A percentile compares a stretch with the other conserved stretches of the same genome.
phyloP scores from a whole-genome alignment of 2,888 invertebrate species.

The Nysson spinosus region DNA sequence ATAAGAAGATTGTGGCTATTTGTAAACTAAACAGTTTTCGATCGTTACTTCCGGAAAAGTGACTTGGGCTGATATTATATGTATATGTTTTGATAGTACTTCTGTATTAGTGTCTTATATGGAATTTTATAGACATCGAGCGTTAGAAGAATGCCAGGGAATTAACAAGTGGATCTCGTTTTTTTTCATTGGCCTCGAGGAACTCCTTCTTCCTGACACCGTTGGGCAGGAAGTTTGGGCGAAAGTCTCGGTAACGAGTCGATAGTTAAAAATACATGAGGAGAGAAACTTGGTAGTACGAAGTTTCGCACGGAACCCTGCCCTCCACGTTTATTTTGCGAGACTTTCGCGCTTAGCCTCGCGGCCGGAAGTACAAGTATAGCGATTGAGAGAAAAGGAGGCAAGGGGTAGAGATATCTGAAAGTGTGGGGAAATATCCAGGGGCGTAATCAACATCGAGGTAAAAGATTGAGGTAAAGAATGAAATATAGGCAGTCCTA shows the following conservation, averaged over 20 bases:
- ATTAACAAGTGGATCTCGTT: constrained; percentile 39
- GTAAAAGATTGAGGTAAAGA: too few relatives aligned
- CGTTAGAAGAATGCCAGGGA: too few relatives aligned
- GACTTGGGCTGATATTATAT: too few relatives aligned
- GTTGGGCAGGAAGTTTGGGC: constrained; percentile 67
- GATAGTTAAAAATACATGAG: constrained; percentile 63
- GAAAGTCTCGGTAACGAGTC: constrained; percentile 57
- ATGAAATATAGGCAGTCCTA: too few relatives aligned
- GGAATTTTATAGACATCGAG: too few relatives aligned
- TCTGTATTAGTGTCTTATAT: too few relatives aligned
- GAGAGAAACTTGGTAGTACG: constrained; percentile 5
- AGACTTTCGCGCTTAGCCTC: constrained; percentile 68
- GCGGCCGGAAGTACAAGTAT: constrained; percentile 74
- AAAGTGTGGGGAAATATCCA: constrained; percentile 65
- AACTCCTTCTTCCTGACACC: constrained; percentile 56
- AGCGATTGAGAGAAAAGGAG: constrained; percentile 47
- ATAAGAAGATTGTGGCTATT: too few relatives aligned
- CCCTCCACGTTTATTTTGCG: constrained; percentile 67
- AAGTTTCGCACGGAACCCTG: constrained; percentile 29
- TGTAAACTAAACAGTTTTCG: too few relatives aligned
- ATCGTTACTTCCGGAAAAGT: too few relatives aligned
- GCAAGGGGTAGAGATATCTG: constrained; percentile 15
- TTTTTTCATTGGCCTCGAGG: constrained; percentile 8
- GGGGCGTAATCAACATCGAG: too few relatives aligned
- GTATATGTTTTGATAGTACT: too few relatives aligned